Conservation (phyloP, 92 coral and sea anemone genomes). For the Nematostella vectensis region DNA sequence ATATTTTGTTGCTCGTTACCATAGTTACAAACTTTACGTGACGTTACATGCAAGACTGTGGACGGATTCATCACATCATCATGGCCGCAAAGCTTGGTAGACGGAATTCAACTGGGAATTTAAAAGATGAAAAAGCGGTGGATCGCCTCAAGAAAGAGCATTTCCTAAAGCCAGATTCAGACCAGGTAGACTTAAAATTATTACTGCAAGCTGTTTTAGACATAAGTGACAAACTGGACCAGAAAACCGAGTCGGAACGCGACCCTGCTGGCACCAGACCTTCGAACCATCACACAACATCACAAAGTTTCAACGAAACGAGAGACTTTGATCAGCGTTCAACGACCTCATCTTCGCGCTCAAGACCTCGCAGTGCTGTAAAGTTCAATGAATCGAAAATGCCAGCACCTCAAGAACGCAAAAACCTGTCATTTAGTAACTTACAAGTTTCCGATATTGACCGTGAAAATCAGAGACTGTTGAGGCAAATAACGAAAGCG, state of each 20-base stretch:
- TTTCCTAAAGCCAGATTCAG: constrained; percentile 85
- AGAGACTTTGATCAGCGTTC: constrained; percentile 42
- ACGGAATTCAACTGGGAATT: constrained; percentile 29
- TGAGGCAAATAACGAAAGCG: constrained; percentile 55
- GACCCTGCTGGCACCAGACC: constrained; percentile 14
- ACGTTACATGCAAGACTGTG: not conserved
- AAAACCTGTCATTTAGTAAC: constrained; percentile 87
- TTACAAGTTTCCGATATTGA: constrained; percentile 75
- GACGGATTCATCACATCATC: constrained; percentile 36
- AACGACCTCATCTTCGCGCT: constrained; percentile 35
- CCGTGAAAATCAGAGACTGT: constrained; percentile 87
- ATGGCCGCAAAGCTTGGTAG: constrained; percentile 39
- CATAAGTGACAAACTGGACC: constrained; percentile 74
- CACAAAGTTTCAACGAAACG: constrained; percentile 15
- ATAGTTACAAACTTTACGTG: constrained; percentile 19
- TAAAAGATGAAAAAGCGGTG: constrained; percentile 29
- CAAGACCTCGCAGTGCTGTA: constrained; percentile 69
- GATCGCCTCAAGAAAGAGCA: constrained; percentile 78
- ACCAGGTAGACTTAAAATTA: constrained; percentile 79
- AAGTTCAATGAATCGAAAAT: constrained; percentile 19
- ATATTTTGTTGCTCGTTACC: constrained; percentile 26
- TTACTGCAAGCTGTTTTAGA: constrained; percentile 94
- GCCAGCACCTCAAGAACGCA: constrained; percentile 64
- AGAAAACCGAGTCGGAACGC: constrained; percentile 19
- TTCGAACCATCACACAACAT: constrained; percentile 13